Evolutionary conservation across 2,888 invertebrate species (phyloP).

Genomic region (Deilephila elpenor): DNA sequence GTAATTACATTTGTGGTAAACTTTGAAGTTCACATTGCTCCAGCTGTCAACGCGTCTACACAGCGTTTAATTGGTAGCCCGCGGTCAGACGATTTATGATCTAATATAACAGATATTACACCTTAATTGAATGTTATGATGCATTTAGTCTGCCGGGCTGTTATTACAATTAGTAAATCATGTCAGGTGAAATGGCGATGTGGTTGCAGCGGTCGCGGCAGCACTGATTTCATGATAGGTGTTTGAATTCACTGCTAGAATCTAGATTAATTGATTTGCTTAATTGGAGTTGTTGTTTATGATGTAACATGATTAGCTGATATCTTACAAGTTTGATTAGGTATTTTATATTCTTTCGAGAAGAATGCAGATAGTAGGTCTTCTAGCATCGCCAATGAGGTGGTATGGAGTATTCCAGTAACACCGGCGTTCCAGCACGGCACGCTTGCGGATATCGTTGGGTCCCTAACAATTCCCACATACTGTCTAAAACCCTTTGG

Average conservation of each 20-base stretch:
- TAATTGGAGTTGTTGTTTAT: background rate
- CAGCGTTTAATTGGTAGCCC: constrained; percentile 45
- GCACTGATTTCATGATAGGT: background rate
- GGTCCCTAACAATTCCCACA: too few species aligned
- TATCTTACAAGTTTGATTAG: too few species aligned
- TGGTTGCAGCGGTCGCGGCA: background rate
- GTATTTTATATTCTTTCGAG: too few species aligned
- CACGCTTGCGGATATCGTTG: too few species aligned
- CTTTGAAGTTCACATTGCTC: constrained; percentile 31
- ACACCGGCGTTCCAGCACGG: too few species aligned
- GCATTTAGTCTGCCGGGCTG: constrained; percentile 28
- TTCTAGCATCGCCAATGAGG: too few species aligned
- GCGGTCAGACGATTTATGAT: constrained; percentile 49
- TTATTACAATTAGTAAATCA: constrained; percentile 33
- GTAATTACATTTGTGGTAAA: background rate
- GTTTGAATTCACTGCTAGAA: background rate
- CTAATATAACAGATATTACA: constrained; percentile 39
- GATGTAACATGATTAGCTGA: too few species aligned
- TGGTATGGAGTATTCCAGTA: too few species aligned
- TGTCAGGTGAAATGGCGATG: constrained; percentile 3
- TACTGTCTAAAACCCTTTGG: too few species aligned
- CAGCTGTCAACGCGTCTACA: constrained; percentile 41
- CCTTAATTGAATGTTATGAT: constrained; percentile 35
- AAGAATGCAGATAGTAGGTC: too few species aligned
- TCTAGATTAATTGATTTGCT: background rate